Conservation (phyloP, 2,888 invertebrate species). For the Laothoe populi region DNA sequence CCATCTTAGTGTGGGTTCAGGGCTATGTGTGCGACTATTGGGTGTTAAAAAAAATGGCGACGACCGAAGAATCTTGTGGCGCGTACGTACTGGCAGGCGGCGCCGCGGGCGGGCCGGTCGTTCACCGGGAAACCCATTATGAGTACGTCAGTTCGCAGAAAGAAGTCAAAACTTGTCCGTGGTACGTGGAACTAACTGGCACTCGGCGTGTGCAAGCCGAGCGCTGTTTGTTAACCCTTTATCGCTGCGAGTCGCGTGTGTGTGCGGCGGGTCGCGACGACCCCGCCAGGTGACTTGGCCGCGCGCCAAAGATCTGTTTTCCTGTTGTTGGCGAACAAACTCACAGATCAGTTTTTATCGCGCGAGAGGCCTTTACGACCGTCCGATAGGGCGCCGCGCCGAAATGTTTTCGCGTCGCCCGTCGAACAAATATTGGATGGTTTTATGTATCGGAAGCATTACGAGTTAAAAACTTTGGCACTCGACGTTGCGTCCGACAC, state of each 20-base stretch:
- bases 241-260: conserved; percentile 60
- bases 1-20: too few relatives aligned
- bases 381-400: conserved; percentile 74
- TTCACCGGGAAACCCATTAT: conserved; percentile 67
- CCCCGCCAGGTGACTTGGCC: conserved; percentile 78
- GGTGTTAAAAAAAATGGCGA: too few relatives aligned
- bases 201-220: conserved; percentile 78
- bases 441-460: conserved; percentile 83
- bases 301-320: conserved; percentile 81
- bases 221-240: conserved; percentile 81
- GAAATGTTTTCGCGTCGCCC: conserved; percentile 77
- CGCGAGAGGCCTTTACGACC: conserved; percentile 84
- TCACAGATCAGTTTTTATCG: conserved; percentile 85
- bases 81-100: conserved; percentile 43
- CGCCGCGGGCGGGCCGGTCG: conserved; percentile 51
- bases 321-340: conserved; percentile 80
- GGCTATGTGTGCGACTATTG: too few relatives aligned
- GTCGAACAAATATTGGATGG: conserved; percentile 80
- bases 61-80: conserved; percentile 63
- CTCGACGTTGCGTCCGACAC: conserved; percentile 55
- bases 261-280: conserved; percentile 49
- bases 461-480: conserved; percentile 80
- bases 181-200: conserved; percentile 75
- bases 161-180: conserved; percentile 78
- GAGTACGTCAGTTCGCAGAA: conserved; percentile 71